Evolutionary conservation across 2,888 invertebrate species (phyloP), one percentile per base, ranked within the genome.

Genomic region (Drosophila rubida): DNA sequence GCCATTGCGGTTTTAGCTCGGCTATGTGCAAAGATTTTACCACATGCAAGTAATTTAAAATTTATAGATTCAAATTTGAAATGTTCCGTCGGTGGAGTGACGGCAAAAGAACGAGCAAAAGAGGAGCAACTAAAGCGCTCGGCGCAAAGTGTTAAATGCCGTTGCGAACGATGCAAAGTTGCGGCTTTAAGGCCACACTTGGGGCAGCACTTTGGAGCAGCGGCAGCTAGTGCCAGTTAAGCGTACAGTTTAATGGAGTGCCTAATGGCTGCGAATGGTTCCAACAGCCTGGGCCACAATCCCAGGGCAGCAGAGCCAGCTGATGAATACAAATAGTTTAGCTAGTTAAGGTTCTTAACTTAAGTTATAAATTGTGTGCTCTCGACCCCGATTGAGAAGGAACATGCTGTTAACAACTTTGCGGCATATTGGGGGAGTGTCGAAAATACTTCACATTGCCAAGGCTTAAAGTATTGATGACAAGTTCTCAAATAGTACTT

Each of bases 21-120:
- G 61, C 58, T 45, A 57, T 45, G 61, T 45, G 61, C 75, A 68
- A 72, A 76, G 72, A 65, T 72, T 76, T 69, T 41, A 69, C 73
- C 69, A 69, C 72, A 75, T 69, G 68, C 55, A 72, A 69, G 72
- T 72, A 69, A 72, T 75, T 72, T 65, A 42, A 75, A 72, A 76
- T 76, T 75, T 76, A 76, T 76, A 72, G 64, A 72, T 76, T 75
- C 72, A 72, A 69, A 76, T 72, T 72, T 62, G 30, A 69, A 75
- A 72, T 72, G 64, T 68, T 65, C 42, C 54, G 48, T 72, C 62
- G 68, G 45, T 50, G 70, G 19, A 30, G 35, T 11, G 32, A 50
- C 11, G 1, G 25, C 32, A 51, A 51, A 41, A 14, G 13, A 37
- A 51, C 37, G 44, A 54, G 16, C 3, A n/a, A 32, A 51, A 50